Evolutionary conservation across 1,140 invertebrate species (phyloP).

Genomic region (Polypedilum vanderplanki): DNA sequence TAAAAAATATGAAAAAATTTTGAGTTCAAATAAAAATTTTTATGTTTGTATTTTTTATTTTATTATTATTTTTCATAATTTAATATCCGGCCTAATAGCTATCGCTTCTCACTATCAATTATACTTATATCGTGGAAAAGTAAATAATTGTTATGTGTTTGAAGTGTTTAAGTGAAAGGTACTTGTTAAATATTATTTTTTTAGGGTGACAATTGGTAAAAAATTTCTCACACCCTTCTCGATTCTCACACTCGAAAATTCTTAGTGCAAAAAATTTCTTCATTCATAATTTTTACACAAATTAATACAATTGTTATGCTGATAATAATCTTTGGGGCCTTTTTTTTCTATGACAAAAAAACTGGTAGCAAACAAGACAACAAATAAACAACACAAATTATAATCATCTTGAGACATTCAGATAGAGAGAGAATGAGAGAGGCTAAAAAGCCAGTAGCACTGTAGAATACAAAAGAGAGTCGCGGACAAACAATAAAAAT

Average conservation of each 20-base stretch:
- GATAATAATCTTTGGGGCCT: neutral
- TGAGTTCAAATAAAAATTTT: neutral
- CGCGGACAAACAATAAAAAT: neutral
- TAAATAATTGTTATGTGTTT: neutral
- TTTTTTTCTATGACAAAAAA: neutral
- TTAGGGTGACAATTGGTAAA: neutral
- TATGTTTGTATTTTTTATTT: neutral
- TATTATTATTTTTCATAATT: neutral
- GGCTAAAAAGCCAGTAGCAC: conserved; percentile 8
- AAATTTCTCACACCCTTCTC: conserved; percentile 3
- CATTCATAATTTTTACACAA: conserved; percentile 13
- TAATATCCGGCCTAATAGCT: conserved; percentile 4
- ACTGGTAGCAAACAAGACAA: conserved; percentile 15
- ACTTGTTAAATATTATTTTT: neutral
- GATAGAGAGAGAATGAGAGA: neutral
- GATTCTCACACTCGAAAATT: neutral
- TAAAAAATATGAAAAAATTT: conserved; percentile 12
- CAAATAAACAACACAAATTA: neutral
- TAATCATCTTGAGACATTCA: conserved; percentile 25
- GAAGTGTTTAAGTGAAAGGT: neutral
- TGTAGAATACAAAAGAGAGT: conserved; percentile 17
- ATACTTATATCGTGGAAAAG: neutral
- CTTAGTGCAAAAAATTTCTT: neutral
- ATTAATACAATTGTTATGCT: conserved; percentile 16
- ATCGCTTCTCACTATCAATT: neutral